These are phyloP conservation scores for Lipophrys pholis DNA, from an alignment of 2,113 vertebrate species.

Conservation along the genomic window DNA sequence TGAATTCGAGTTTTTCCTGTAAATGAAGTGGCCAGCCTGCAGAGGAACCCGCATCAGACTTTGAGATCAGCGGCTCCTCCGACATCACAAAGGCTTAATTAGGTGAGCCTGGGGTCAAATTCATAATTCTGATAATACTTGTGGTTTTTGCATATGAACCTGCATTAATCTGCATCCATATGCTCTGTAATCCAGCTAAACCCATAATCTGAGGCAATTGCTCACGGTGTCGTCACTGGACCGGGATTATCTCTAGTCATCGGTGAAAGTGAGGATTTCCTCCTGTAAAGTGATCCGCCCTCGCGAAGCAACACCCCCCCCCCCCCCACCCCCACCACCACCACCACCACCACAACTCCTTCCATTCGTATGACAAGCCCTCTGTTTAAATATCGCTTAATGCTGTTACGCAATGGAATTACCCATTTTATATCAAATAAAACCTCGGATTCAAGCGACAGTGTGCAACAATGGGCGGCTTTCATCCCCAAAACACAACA, in stretches of 20 bases:
- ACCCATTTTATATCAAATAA: constrained; percentile 75
- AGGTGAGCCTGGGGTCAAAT: constrained; percentile 37
- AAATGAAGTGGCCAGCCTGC: neutral
- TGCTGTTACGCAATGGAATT: constrained; percentile 79
- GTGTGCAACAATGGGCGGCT: constrained; percentile 68
- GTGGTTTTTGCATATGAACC: constrained; percentile 3
- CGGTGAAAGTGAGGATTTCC: constrained; percentile 65
- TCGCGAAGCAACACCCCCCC: neutral
- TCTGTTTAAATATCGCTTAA: constrained; percentile 71
- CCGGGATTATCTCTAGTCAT: constrained; percentile 65
- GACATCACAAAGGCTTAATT: constrained; percentile 37
- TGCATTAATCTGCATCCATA: too few species aligned
- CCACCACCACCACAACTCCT: neutral
- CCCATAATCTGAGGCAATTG: constrained; percentile 57
- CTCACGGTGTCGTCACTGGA: constrained; percentile 55
- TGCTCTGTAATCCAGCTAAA: constrained; percentile 44
- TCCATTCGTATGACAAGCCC: constrained; percentile 55
- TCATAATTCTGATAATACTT: constrained; percentile 39
- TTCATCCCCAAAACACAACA: constrained; percentile 75
- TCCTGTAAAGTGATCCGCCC: constrained; percentile 60
- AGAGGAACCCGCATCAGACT: constrained; percentile 22
- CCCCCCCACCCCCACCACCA: neutral
- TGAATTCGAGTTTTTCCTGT: neutral
- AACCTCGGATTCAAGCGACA: constrained; percentile 67
- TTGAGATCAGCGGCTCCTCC: constrained; percentile 20